Evolutionary conservation across 2,888 invertebrate species (phyloP).

Genomic region (Marronus borbonicus): DNA sequence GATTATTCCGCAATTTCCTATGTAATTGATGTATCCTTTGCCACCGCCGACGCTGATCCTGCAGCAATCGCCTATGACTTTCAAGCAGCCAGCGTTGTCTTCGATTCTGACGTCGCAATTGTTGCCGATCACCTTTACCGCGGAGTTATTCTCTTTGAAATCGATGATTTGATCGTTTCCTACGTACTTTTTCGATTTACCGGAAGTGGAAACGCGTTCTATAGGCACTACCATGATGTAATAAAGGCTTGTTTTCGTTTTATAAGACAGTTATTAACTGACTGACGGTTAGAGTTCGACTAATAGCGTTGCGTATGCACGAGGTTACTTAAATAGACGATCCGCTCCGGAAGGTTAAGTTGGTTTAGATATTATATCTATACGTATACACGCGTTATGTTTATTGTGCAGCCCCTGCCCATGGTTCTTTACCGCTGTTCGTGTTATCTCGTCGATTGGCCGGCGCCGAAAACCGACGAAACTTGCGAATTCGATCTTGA

Average conservation of each 20-base stretch:
- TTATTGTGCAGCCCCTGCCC: conserved; percentile 10
- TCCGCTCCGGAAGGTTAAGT: conserved; percentile 8
- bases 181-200: conserved; percentile 52
- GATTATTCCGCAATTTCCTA: conserved; percentile 56
- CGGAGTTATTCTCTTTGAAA: conserved; percentile 46
- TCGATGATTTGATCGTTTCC: conserved; percentile 53
- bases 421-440: conserved; percentile 49
- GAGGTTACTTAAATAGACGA: conserved; percentile 22
- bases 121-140: conserved; percentile 54
- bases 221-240: conserved; percentile 37
- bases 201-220: background rate
- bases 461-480: background rate
- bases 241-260: background rate
- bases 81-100: conserved; percentile 54
- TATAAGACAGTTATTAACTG: background rate
- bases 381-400: too few species aligned
- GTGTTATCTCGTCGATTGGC: conserved; percentile 13
- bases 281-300: background rate
- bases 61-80: conserved; percentile 56
- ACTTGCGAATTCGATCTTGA: background rate
- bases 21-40: conserved; percentile 54
- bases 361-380: too few species aligned
- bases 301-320: background rate
- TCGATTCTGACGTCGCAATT: conserved; percentile 54
- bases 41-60: conserved; percentile 52